Conservation (phyloP, 2,797 vertebrate genomes). For the Malacoctenus gilli region DNA sequence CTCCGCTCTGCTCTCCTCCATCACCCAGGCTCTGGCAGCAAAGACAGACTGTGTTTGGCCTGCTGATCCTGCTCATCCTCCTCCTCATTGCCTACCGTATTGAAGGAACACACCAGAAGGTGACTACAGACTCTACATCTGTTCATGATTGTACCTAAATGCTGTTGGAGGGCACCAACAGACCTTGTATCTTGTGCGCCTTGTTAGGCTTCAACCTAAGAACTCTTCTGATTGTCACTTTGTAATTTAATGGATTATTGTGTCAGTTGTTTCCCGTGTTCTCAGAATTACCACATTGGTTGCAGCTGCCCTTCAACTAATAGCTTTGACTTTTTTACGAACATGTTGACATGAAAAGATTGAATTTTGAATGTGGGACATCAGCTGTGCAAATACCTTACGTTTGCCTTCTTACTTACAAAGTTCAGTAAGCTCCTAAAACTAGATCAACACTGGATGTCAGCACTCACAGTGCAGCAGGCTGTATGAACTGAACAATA, state of each 20-base stretch:
- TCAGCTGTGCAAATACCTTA: neutral
- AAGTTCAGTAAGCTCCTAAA: too few relatives aligned
- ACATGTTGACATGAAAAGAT: too few relatives aligned
- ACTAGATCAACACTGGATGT: too few relatives aligned
- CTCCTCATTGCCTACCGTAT: conserved; percentile 54
- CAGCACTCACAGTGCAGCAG: too few relatives aligned
- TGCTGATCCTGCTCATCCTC: conserved; percentile 59
- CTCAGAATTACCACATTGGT: too few relatives aligned
- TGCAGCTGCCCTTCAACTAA: too few relatives aligned
- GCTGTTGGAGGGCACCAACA: neutral
- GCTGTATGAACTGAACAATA: too few relatives aligned
- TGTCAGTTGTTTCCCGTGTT: too few relatives aligned
- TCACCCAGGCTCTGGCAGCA: conserved; percentile 61
- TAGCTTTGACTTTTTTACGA: too few relatives aligned
- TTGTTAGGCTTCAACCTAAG: neutral
- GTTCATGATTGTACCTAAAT: neutral
- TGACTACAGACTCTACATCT: conserved; percentile 30
- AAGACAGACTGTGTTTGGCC: conserved; percentile 56
- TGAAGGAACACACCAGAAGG: conserved; percentile 67
- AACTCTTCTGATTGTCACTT: too few relatives aligned
- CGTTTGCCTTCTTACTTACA: conserved; percentile 32
- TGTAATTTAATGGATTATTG: neutral
- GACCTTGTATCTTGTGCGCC: neutral
- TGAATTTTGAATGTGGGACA: too few relatives aligned
- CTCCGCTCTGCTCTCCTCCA: conserved; percentile 23